Percentiles rank a stretch among this genome's conserved stretches.
These are phyloP conservation scores for Hyperoodon ampullatus DNA, from an alignment of 2,113 vertebrate genomes.

Conservation along the genomic window DNA sequence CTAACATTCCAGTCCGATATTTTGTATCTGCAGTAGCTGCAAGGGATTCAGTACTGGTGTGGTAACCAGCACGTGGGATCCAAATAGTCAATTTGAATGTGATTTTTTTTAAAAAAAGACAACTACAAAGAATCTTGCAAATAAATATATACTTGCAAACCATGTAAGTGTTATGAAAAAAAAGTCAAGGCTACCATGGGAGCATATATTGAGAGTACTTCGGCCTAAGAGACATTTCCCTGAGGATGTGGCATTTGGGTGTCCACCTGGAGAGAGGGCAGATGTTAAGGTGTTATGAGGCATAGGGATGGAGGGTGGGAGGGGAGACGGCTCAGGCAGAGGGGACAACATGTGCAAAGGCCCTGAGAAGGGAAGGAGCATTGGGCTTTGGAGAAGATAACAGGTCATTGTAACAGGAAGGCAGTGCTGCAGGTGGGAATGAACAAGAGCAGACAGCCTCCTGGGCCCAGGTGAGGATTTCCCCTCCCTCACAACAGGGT, in stretches of 20 bases:
- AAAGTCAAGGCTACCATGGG: not conserved
- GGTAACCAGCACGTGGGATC: accelerated
- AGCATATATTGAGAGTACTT: accelerated
- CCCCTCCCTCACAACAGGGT: not conserved
- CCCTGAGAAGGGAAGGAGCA: not conserved
- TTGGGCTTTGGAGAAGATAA: not conserved
- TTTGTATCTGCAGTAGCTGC: not conserved
- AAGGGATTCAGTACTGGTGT: not conserved
- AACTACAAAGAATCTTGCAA: not conserved
- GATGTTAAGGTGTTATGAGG: accelerated
- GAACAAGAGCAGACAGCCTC: not conserved
- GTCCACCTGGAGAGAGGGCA: not conserved
- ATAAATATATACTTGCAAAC: not conserved
- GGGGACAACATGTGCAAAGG: not conserved
- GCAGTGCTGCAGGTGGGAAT: accelerated
- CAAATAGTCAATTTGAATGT: not conserved
- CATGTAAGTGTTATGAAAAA: not conserved
- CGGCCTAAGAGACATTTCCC: not conserved
- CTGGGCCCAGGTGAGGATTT: not conserved
- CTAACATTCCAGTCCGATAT: not conserved
- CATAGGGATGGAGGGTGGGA: no score
- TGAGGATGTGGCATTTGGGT: not conserved
- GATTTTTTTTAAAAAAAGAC: not conserved
- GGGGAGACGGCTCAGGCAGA: not conserved
- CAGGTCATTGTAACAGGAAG: not conserved